These are phyloP conservation scores for Erpetoichthys calabaricus DNA, from an alignment of 2,797 vertebrate genomes.

Conservation along the genomic window DNA sequence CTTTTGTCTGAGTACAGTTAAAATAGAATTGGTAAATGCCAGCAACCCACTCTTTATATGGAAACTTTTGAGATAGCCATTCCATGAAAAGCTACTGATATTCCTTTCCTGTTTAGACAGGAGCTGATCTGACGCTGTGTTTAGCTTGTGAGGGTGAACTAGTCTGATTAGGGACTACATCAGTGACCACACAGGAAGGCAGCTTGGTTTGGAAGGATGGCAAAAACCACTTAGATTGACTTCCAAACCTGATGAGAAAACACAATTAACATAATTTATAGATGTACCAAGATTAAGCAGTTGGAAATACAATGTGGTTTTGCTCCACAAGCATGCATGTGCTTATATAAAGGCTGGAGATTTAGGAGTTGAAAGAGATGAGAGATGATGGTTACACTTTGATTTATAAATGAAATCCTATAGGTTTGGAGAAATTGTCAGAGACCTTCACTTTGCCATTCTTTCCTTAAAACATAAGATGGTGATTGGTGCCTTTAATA, in stretches of 20 bases:
- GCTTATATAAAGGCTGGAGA: no score
- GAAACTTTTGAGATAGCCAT: background rate
- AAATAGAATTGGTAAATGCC: background rate
- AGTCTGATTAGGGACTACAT: background rate
- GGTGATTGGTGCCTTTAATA: no score
- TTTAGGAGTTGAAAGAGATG: no score
- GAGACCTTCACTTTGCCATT: no score
- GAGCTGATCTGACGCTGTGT: background rate
- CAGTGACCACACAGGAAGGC: background rate
- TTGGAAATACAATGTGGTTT: background rate
- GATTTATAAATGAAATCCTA: no score
- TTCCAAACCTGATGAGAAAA: background rate
- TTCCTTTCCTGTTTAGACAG: background rate
- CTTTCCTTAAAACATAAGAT: no score
- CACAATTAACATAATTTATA: background rate
- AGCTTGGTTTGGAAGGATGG: background rate
- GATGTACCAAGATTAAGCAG: background rate
- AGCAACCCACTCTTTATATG: background rate
- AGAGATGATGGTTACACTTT: no score
- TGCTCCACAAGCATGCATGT: background rate
- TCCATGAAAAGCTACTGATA: background rate
- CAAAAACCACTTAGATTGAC: background rate
- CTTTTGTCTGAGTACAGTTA: background rate
- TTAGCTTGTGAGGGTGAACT: background rate
- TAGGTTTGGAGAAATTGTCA: no score